Conservation (phyloP, 1,140 invertebrate genomes). For the Saccostrea echinata region DNA sequence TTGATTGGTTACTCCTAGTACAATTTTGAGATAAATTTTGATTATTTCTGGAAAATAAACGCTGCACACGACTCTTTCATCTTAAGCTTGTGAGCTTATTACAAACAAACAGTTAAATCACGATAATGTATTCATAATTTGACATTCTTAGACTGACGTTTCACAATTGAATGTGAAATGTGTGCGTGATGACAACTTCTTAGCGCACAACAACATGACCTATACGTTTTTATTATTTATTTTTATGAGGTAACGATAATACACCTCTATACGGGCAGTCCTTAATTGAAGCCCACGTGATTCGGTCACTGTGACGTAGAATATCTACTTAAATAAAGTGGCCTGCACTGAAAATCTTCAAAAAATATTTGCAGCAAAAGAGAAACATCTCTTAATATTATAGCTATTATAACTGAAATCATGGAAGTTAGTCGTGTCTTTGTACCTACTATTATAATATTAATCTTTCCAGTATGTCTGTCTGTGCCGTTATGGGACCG, state of each 20-base stretch:
- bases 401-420: background rate
- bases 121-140: slow-evolving; percentile 17
- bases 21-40: no score
- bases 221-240: slow-evolving; percentile 2
- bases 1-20: no score
- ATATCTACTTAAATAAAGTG: background rate
- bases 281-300: background rate
- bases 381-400: background rate
- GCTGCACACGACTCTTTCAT: slow-evolving; percentile 1
- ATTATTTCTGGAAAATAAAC: background rate
- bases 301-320: background rate
- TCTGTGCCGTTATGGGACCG: slow-evolving; percentile 14
- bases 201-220: background rate
- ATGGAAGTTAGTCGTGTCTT: background rate
- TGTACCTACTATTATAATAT: background rate
- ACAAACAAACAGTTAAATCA: background rate
- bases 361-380: background rate
- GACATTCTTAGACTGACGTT: slow-evolving; percentile 18
- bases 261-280: slow-evolving; percentile 1
- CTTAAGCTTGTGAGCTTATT: background rate
- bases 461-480: background rate
- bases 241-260: slow-evolving; percentile 21
- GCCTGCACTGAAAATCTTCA: background rate
- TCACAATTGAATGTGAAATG: slow-evolving; percentile 28
- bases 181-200: slow-evolving; percentile 15